Evolutionary conservation across 1,140 invertebrate species (phyloP), one percentile per base, ranked within the genome.

Genomic region (Philotrypesis tridentata): DNA sequence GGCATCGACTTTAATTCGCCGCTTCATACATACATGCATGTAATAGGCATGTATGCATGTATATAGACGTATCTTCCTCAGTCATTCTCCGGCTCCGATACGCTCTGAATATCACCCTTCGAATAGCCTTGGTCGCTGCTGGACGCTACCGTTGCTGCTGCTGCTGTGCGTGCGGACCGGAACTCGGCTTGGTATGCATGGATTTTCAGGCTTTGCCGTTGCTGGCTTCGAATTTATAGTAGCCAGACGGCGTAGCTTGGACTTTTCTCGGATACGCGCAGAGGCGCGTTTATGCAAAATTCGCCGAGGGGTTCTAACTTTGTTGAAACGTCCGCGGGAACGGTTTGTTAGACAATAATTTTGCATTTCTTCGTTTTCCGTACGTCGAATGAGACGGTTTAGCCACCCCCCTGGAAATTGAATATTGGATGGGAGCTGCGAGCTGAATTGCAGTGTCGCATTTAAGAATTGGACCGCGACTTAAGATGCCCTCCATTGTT

Each of bases 11-110:
- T 31, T 55, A 55, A 33, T 31, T 37, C 27, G 67, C 31, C 17
- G 27, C 27, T 70, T 27, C 67, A 33, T 70, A 70, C 31, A 33
- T 70, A 70, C 67, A 70, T 70, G 67, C 31, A 33, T 70, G 67
- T 70, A 70, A 31, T 70, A 33, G 25, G 21, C 7, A 23, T 25
- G 65, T 17, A 21, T 31, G 67, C 31, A 4, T 70, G n/a, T n/a
- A 29, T 65, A 0, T 21, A n/a, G 4, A 60, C 55, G 55, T 60
- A n/a, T 65, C 9, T 23, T 48, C 43, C 14, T 55, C 48, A 55
- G 48, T 55, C 48, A 55, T 55, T 55, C 48, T 55, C 48, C 17
- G 48, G 21, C 48, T 6, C 48, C 48, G 48, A 55, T 55, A 17
- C 48, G 48, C 48, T 55, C 48, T 55, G 48, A 55, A 55, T 55